Percentiles rank a stretch among this genome's conserved stretches.
phyloP scores from a whole-genome alignment of 2,113 vertebrate genomes.

The Calidris pugnax region DNA sequence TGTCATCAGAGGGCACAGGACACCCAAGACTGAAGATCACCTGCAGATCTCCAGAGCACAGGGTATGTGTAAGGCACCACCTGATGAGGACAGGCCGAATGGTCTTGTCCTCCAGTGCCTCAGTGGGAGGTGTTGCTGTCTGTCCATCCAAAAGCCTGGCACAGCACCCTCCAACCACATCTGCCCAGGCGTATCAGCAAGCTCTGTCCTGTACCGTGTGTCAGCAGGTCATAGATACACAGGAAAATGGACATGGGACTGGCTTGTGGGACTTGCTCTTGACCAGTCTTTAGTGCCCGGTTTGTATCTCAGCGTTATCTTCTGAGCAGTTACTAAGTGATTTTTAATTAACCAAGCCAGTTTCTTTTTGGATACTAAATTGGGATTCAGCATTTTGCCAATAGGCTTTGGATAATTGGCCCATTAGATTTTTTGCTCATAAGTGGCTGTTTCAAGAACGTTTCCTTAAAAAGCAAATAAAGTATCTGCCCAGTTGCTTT shows the following conservation, averaged over 20 bases:
- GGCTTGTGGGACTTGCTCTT: not conserved
- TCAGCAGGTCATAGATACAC: not conserved
- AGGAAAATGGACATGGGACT: not conserved
- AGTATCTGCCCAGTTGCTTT: not conserved
- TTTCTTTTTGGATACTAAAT: not conserved
- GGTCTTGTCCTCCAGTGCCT: not conserved
- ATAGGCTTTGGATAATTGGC: not conserved
- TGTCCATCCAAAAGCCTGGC: not conserved
- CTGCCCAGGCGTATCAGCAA: rapidly evolving
- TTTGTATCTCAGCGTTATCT: not conserved
- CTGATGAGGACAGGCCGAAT: not conserved
- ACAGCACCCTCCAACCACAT: not conserved
- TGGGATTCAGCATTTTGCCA: not conserved
- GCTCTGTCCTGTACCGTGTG: not conserved
- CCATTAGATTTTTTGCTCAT: not conserved
- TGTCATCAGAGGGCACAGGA: not conserved
- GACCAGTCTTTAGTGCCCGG: not conserved
- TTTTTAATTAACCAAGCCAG: not conserved
- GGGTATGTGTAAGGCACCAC: not conserved
- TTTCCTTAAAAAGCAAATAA: not conserved
- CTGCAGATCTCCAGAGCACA: not conserved
- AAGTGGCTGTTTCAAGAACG: not conserved
- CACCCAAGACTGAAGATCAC: not conserved
- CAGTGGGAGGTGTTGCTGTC: not conserved
- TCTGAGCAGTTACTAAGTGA: not conserved